Conservation (phyloP, 1,140 invertebrate genomes). For the Ceratoteleas bidentatus region DNA sequence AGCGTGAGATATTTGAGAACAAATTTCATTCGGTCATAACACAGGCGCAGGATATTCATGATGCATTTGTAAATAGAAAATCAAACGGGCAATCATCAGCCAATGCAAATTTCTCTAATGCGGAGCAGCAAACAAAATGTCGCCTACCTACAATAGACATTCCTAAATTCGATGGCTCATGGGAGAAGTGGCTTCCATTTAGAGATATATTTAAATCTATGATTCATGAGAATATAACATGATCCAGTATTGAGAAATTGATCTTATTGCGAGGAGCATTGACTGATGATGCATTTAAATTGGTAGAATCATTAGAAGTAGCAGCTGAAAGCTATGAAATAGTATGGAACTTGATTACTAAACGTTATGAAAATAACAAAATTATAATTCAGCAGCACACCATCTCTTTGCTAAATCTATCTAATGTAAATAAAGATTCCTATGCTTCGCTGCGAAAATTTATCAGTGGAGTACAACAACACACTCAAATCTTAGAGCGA, state of each 20-base stretch:
- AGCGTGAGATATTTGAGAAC: neutral
- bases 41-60: neutral
- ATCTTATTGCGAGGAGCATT: slow-evolving; percentile 63
- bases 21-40: neutral
- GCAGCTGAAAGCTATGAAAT: slow-evolving; percentile 60
- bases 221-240: slow-evolving; percentile 56
- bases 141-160: slow-evolving; percentile 39
- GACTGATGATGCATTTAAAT: slow-evolving; percentile 49
- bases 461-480: slow-evolving; percentile 34
- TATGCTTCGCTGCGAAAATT: slow-evolving; percentile 26
- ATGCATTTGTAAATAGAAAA: too few relatives aligned
- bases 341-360: slow-evolving; percentile 66
- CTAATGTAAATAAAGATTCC: slow-evolving; percentile 31
- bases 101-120: neutral
- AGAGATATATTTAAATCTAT: slow-evolving; percentile 68
- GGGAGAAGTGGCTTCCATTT: slow-evolving; percentile 64
- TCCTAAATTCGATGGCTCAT: slow-evolving; percentile 67
- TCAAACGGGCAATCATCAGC: too few relatives aligned
- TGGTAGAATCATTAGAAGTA: slow-evolving; percentile 22
- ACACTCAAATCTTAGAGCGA: slow-evolving; percentile 17
- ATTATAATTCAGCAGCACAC: slow-evolving; percentile 64
- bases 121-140: slow-evolving; percentile 2
- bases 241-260: slow-evolving; percentile 7
- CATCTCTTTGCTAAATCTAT: slow-evolving; percentile 55
- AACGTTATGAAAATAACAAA: slow-evolving; percentile 67